Conservation (phyloP, 2,113 vertebrate species). For the Istiophorus platypterus region DNA sequence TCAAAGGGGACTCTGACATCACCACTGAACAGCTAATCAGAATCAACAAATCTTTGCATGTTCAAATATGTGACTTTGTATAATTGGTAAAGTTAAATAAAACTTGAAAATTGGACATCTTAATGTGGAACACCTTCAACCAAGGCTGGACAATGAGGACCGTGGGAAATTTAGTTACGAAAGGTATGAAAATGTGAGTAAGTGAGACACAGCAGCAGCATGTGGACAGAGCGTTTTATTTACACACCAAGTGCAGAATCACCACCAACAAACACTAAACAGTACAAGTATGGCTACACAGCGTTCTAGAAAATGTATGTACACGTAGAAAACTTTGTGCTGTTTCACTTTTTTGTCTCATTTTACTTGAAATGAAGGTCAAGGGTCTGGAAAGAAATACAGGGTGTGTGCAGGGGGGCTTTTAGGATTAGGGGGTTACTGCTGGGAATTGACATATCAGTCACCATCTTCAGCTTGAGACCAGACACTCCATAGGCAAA, state of each 20-base stretch:
- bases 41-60: not conserved
- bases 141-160: not conserved
- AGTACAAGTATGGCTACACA: constrained; percentile 33
- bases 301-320: constrained; percentile 68
- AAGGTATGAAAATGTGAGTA: too few relatives aligned
- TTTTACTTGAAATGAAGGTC: constrained; percentile 6
- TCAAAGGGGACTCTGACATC: not conserved
- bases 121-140: not conserved
- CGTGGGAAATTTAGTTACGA: constrained; percentile 27
- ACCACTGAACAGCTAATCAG: not conserved
- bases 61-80: not conserved
- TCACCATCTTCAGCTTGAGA: too few relatives aligned
- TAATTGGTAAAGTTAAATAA: constrained; percentile 6
- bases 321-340: constrained; percentile 77
- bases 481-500: not conserved
- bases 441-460: not conserved
- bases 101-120: not conserved
- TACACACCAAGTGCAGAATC: constrained; percentile 54
- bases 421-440: too few relatives aligned
- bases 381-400: not conserved
- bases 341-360: constrained; percentile 19
- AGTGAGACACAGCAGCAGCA: not conserved
- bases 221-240: constrained; percentile 54
- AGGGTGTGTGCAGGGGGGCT: too few relatives aligned
- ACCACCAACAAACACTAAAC: constrained; percentile 56